Conservation (phyloP, 2,113 vertebrate species). For the Brienomyrus brachyistius region DNA sequence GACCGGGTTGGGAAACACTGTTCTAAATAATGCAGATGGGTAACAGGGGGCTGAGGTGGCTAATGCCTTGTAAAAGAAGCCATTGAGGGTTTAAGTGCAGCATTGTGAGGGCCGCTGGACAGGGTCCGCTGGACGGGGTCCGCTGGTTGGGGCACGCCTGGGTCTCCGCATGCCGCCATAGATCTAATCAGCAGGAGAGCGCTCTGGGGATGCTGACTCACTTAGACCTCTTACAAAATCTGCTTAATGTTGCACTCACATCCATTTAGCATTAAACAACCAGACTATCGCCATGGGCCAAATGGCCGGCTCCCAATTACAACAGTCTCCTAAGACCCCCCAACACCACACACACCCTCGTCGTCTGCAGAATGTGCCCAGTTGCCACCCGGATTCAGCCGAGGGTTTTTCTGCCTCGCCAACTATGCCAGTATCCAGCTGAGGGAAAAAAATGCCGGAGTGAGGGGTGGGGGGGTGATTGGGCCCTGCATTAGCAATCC, state of each 20-base stretch:
- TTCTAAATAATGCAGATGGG: not conserved
- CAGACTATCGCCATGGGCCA: constrained; percentile 5
- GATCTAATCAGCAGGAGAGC: constrained; percentile 8
- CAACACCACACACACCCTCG: not conserved
- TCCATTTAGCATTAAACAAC: constrained; percentile 13
- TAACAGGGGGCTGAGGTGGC: not conserved
- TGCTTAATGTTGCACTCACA: constrained; percentile 15
- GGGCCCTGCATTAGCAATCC: not conserved
- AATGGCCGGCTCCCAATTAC: constrained; percentile 10
- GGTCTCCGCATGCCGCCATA: not conserved
- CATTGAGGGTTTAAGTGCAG: not conserved
- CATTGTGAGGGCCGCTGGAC: too few species aligned
- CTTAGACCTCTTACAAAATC: constrained; percentile 19
- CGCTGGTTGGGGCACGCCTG: not conserved
- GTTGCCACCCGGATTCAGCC: not conserved
- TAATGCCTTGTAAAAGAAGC: not conserved
- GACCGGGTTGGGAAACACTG: not conserved
- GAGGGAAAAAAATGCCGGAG: not conserved
- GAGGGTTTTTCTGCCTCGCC: not conserved
- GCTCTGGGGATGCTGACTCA: constrained; percentile 14
- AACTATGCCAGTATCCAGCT: not conserved
- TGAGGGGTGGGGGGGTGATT: not conserved
- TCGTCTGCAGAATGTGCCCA: not conserved
- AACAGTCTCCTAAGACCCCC: not conserved
- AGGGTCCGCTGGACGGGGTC: not conserved